These are phyloP conservation scores for Napeogenes inachia DNA, from an alignment of 2,888 invertebrate genomes.

Conservation along the genomic window DNA sequence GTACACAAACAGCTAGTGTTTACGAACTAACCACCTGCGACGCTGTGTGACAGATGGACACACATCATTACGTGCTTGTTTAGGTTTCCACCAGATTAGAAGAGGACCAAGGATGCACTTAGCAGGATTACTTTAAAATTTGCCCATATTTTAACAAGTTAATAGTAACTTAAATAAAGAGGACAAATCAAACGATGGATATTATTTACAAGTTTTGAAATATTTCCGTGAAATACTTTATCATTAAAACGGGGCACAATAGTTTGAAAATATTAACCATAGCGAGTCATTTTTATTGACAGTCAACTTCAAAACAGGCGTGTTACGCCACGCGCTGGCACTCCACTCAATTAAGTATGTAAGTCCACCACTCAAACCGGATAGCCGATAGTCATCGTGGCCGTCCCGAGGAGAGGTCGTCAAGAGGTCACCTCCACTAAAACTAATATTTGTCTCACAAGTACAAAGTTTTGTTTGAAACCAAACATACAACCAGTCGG, in stretches of 20 bases:
- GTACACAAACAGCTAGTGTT: slow-evolving; percentile 49
- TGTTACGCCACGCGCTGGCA: slow-evolving; percentile 18
- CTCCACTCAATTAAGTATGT: slow-evolving; percentile 32
- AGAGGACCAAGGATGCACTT: background rate
- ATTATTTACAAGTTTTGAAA: background rate
- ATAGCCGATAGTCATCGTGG: slow-evolving; percentile 36
- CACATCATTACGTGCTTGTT: slow-evolving; percentile 12
- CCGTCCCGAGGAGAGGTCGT: slow-evolving; percentile 41
- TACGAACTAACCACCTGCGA: slow-evolving; percentile 52
- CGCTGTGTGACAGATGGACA: slow-evolving; percentile 31
- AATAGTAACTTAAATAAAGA: background rate
- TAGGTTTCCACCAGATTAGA: slow-evolving; percentile 16
- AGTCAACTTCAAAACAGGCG: slow-evolving; percentile 17
- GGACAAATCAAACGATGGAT: background rate
- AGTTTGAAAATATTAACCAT: slow-evolving; percentile 11
- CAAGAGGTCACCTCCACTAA: slow-evolving; percentile 38
- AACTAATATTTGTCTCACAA: slow-evolving; percentile 36
- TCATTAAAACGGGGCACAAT: background rate
- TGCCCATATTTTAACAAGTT: background rate
- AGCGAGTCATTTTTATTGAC: slow-evolving; percentile 16
- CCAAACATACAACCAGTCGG: slow-evolving; percentile 21
- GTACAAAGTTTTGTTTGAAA: slow-evolving; percentile 34
- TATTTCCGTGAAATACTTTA: too few species aligned
- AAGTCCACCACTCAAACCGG: slow-evolving; percentile 32
- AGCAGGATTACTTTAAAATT: background rate